Conservation (phyloP, 2,797 vertebrate genomes). For the Sebastes melanostomus region DNA sequence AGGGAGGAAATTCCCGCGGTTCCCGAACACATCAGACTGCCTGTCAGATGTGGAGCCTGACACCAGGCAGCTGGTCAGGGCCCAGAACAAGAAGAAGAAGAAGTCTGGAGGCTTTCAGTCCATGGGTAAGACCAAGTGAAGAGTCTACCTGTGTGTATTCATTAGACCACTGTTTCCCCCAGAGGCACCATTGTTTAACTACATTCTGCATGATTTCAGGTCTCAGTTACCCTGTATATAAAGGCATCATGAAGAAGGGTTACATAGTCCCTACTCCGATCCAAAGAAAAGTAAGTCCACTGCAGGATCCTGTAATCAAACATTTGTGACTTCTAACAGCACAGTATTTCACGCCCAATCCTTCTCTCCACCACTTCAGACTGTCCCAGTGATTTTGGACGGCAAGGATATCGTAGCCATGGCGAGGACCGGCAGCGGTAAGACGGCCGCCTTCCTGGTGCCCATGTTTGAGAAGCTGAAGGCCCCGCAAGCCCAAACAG, state of each 20-base stretch:
- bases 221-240: constrained; percentile 93
- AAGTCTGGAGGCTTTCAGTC: constrained; percentile 99
- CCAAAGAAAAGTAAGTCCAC: constrained; percentile 89
- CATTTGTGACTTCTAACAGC: neutral
- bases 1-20: constrained; percentile 74
- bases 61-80: constrained; percentile 89
- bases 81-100: constrained; percentile 98
- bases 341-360: neutral
- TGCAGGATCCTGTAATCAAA: neutral
- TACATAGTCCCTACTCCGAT: constrained; percentile 98
- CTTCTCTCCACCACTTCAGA: constrained; percentile 72
- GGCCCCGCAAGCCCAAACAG: constrained; percentile 87
- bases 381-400: constrained; percentile 90
- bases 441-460: constrained; percentile 95
- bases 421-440: constrained; percentile 96
- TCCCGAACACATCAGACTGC: constrained; percentile 81
- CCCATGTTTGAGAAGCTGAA: constrained; percentile 97
- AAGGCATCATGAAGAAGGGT: constrained; percentile 96
- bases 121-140: constrained; percentile 84
- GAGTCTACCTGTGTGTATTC: neutral
- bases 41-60: constrained; percentile 89
- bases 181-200: neutral
- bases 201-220: constrained; percentile 76
- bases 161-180: neutral
- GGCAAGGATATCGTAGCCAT: constrained; percentile 96